These are phyloP conservation scores for Erethizon dorsatum DNA, from an alignment of 2,797 vertebrate species.

Conservation along the genomic window DNA sequence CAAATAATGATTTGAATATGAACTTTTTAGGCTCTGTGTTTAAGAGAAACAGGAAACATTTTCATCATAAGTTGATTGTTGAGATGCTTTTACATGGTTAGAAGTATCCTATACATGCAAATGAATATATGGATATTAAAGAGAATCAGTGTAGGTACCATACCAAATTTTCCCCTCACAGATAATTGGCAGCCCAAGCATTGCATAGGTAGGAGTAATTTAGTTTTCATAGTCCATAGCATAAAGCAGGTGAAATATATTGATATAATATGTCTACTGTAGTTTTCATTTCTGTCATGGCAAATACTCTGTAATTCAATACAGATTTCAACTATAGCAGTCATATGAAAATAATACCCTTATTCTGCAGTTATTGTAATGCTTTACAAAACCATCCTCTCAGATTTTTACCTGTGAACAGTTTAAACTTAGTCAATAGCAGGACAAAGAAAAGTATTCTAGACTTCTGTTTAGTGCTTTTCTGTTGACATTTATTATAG, in stretches of 20 bases:
- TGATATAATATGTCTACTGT: conserved; percentile 78
- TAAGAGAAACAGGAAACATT: conserved; percentile 55
- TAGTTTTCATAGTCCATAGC: conserved; percentile 82
- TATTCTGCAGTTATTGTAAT: conserved; percentile 85
- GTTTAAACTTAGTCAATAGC: conserved; percentile 77
- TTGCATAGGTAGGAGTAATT: conserved; percentile 72
- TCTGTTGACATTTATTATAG: conserved; percentile 52
- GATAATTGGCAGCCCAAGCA: conserved; percentile 13
- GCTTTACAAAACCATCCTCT: conserved; percentile 83
- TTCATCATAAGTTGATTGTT: conserved; percentile 40
- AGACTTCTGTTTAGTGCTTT: conserved; percentile 21
- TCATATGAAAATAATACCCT: conserved; percentile 87
- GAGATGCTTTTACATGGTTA: not conserved
- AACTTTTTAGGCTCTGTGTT: not conserved
- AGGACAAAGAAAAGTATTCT: conserved; percentile 41
- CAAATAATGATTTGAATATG: conserved; percentile 57
- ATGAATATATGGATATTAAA: conserved; percentile 26
- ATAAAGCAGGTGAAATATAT: conserved; percentile 83
- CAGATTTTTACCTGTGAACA: conserved; percentile 82
- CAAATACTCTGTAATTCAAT: conserved; percentile 84
- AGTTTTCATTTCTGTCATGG: conserved; percentile 85
- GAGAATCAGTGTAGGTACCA: not conserved
- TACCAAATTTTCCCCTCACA: conserved; percentile 39
- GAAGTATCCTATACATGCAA: not conserved
- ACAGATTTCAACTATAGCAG: conserved; percentile 80